These are phyloP conservation scores for Nyctalus aviator DNA, from an alignment of 2,797 vertebrate species.

Conservation along the genomic window DNA sequence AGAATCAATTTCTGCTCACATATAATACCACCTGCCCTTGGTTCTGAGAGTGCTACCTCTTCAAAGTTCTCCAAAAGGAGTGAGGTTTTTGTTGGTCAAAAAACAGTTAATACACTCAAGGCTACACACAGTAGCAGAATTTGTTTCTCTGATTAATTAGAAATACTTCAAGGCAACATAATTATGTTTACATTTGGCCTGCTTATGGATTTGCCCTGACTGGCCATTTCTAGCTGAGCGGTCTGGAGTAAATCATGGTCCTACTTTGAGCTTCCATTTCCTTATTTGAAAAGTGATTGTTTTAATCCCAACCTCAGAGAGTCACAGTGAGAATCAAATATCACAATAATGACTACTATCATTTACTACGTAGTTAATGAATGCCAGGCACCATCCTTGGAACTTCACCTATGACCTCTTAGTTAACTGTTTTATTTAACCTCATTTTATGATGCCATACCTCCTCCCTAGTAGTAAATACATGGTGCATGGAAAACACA, in stretches of 20 bases:
- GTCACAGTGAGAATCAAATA: background rate
- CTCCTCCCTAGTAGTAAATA: background rate
- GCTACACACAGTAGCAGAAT: background rate
- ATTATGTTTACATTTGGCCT: background rate
- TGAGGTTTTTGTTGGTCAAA: background rate
- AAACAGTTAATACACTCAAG: background rate
- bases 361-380: background rate
- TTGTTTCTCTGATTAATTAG: slow-evolving; percentile 46
- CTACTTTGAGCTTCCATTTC: background rate
- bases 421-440: slow-evolving; percentile 40
- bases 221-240: background rate
- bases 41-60: background rate
- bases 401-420: background rate
- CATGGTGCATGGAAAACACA: background rate
- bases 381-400: background rate
- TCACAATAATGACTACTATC: background rate
- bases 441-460: background rate
- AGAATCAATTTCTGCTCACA: background rate
- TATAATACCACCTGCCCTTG: background rate
- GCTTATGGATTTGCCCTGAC: background rate
- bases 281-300: slow-evolving; percentile 44
- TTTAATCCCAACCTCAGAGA: slow-evolving; percentile 34
- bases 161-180: background rate
- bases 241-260: background rate
- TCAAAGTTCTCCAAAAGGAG: background rate